Base-by-base conservation (phyloP, 2,113 vertebrate species). In the Pangasianodon gigas region DNA sequence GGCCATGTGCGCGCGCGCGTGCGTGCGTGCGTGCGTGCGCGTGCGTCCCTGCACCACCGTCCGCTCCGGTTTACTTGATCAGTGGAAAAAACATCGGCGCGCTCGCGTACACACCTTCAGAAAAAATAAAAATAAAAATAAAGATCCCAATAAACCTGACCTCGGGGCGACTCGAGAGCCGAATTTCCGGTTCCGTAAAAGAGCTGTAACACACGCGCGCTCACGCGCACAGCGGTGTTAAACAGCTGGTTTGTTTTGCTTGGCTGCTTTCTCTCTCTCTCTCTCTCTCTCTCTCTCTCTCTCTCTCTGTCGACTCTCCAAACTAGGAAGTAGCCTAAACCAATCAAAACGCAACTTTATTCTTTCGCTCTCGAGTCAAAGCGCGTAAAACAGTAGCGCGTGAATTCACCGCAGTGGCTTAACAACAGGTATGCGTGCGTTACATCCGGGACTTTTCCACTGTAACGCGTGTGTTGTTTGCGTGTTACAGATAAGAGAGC, bases 281-380 rank as follows among this genome's bases (percentile, higher is more conserved):
- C 8, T 44, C 21, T 24, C 41, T 46, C 44, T 26, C 21, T 26
- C 44, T n/a, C 24, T 69, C 11, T 14, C 29, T 19, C 21, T 8
- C n/a, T 41, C 2, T 6, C 13, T 6, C 1, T 16, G 2, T n/a
- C 46, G 29, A 1, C 52, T 41, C 52, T 58, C 54, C 32, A 62
- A 84, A 84, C 82, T 37, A 84, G 82, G 82, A 84, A 84, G 82
- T 62, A 14, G 29, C 24, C 6, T 6, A 44, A 84, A 44, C 82
- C 82, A 83, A 83, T 58, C 79, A 54, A 32, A 18, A 54, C 79
- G 51, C 48, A 54, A 52, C 48, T 52, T 32, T 18, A 1, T 16
- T 80, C 2, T 51, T n/a, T 52, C 77, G 26, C 46, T 26, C 24
- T 14, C 8, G 46, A 29, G 26, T 6, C 46, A 4, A 21, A 48